Evolutionary conservation across 2,113 vertebrate genomes (phyloP).

Genomic region (Pantherophis guttatus): DNA sequence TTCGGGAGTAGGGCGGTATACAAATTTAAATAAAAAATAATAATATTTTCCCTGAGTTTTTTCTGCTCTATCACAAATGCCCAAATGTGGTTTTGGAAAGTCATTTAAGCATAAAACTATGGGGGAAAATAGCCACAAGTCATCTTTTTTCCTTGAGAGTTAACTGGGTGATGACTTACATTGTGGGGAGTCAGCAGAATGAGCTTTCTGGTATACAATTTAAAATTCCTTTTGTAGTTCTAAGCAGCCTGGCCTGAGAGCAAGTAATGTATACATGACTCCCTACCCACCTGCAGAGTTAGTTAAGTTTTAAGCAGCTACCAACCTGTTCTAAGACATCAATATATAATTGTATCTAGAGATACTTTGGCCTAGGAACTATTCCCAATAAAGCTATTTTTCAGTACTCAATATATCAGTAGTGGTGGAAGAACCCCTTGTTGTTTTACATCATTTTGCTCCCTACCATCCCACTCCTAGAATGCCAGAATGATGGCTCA

Average conservation of each 20-base stretch:
- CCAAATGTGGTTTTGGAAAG: conserved; percentile 5
- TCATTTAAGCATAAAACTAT: background rate
- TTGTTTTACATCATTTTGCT: background rate
- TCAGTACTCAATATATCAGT: background rate
- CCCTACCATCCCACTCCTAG: background rate
- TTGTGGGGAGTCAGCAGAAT: background rate
- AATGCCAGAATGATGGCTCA: background rate
- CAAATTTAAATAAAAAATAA: no score
- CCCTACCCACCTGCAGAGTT: background rate
- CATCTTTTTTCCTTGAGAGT: background rate
- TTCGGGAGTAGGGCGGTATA: no score
- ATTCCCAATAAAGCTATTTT: background rate
- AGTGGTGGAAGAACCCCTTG: background rate
- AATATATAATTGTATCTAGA: background rate
- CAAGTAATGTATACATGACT: background rate
- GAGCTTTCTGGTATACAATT: background rate
- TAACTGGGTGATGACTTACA: background rate
- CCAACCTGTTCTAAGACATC: background rate
- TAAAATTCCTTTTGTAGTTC: background rate
- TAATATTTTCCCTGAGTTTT: background rate
- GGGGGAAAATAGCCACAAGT: background rate
- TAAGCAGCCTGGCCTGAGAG: background rate
- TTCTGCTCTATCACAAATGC: background rate
- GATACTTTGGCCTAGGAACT: background rate
- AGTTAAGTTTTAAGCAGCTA: background rate